Base-by-base conservation (phyloP, 2,797 vertebrate species). In the Trachurus trachurus region DNA sequence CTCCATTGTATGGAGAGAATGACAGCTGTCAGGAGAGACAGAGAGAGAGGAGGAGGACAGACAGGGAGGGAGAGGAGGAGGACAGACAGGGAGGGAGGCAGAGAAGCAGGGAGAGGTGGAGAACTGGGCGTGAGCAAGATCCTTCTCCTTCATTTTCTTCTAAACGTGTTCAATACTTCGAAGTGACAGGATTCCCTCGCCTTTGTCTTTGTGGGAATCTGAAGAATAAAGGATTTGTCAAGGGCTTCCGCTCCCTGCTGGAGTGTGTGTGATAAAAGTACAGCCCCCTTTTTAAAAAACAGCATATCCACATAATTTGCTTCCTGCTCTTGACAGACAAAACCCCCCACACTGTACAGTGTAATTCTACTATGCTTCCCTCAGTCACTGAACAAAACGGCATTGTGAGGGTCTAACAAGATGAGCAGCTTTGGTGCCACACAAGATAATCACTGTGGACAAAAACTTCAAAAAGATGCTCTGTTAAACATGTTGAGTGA, bases 1-100 rank as follows among this genome's bases (percentile, higher is more conserved):
- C 69, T 97, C 97, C 96, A 96, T 94, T 9, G 96, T 97, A 79
- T 98, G 98, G 82, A 99, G 96, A 87, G 98, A 99, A 90, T 98
- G 98, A 93, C 97, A 98, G 94, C 98, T 99, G 92, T 81, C 91
- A 65, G 74, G 49, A 66, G 67, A 80, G 37, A 85, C 10, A 67
- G 60, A 67, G 9, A 21, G 64, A 70, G 45, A 31, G 22, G 37
- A 8, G 21, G 59, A 45, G 80, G 57, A 71, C 15, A 66, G 44
- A 45, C 34, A 62, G 22, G 3, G 19, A 52, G 61, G 19, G 71
- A 74, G 56, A 31, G 22, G 37, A 8, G 21, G 59, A 45, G 80
- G 57, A 71, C 15, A 66, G 44, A 45, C 34, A 62, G 22, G 3
- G 19, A 52, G 61, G 19, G 71, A 74, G 56, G 37, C 39, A 60